Evolutionary conservation across 2,888 invertebrate genomes (phyloP), one percentile per base, ranked within the genome.

Genomic region (Apeira syringaria): DNA sequence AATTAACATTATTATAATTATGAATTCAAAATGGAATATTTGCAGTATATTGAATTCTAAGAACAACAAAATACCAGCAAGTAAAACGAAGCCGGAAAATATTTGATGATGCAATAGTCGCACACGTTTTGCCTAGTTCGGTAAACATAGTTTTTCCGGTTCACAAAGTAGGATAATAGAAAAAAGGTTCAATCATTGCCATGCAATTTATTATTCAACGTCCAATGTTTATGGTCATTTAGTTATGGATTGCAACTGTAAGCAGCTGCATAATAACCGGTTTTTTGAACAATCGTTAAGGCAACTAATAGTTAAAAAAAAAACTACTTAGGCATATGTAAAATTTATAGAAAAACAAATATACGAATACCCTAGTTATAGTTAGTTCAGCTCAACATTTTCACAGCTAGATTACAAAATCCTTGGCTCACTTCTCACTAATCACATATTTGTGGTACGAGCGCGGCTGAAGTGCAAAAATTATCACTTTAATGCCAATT

Each of bases 91-190:
- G 9, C 10, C 38, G 49, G 41, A 45, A 45, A 41, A 45, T 4
- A 32, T 10, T 28, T 3, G n/a, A 40, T 46, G 49, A 50, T 42
- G 45, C 32, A 50, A 46, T 45, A 2, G n/a, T 5, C 0, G 8
- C 5, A 9, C 6, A 17, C 3, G 17, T 25, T 17, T 18, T 7
- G 8, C 33, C 36, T 45, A 40, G 45, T 51, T 48, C 40, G 25
- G 45, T 43, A 48, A 48, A 52, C 43, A 48, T 29, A 20, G 24
- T 34, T 46, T 51, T 48, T 48, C 51, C 51, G 45, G 38, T 39
- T 35, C 13, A 20, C 10, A 7, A 10, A n/a, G 20, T 41, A 50
- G 35, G 26, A 44, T 40, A 38, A 47, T 36, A 46, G 27, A 12
- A 34, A 33, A 42, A 40, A 22, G 10, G 20, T 6, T 6, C 13